Percentiles rank a stretch among this genome's conserved stretches.
These are phyloP conservation scores for Stenolophus ochropezus DNA, from an alignment of 2,888 invertebrate genomes.

Conservation along the genomic window DNA sequence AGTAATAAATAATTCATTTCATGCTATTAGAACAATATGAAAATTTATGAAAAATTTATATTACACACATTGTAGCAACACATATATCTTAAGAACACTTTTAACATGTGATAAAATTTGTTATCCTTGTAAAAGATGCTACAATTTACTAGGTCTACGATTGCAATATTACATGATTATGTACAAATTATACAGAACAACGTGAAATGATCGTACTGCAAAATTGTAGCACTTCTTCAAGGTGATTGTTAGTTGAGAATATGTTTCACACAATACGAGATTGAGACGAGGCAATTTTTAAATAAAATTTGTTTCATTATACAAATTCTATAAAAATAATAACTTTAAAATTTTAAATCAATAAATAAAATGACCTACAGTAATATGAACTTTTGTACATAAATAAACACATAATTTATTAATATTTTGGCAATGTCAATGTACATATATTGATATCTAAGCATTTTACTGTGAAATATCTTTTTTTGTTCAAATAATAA, in stretches of 20 bases:
- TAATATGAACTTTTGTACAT: no score
- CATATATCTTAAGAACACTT: constrained; percentile 58
- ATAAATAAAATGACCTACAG: no score
- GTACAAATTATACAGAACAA: constrained; percentile 56
- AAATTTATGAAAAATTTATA: constrained; percentile 27
- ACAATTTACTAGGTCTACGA: constrained; percentile 42
- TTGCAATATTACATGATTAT: constrained; percentile 52
- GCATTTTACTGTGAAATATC: no score
- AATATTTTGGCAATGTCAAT: no score
- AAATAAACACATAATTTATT: no score
- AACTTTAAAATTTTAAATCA: no score
- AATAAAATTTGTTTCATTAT: neutral
- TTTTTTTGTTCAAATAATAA: no score
- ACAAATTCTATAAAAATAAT: no score
- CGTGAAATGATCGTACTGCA: constrained; percentile 21
- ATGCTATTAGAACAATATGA: constrained; percentile 37
- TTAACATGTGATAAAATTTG: constrained; percentile 54
- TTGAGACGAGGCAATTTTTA: no score
- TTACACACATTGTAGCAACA: constrained; percentile 33
- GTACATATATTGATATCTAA: no score
- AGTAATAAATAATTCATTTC: neutral
- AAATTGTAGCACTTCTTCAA: constrained; percentile 49
- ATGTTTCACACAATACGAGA: neutral
- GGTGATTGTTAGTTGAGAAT: constrained; percentile 8
- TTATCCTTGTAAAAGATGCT: constrained; percentile 45